A percentile compares a stretch with the other conserved stretches of the same genome.
These are phyloP conservation scores for Schizotus pectinicornis DNA, from an alignment of 2,888 invertebrate species.

Conservation along the genomic window DNA sequence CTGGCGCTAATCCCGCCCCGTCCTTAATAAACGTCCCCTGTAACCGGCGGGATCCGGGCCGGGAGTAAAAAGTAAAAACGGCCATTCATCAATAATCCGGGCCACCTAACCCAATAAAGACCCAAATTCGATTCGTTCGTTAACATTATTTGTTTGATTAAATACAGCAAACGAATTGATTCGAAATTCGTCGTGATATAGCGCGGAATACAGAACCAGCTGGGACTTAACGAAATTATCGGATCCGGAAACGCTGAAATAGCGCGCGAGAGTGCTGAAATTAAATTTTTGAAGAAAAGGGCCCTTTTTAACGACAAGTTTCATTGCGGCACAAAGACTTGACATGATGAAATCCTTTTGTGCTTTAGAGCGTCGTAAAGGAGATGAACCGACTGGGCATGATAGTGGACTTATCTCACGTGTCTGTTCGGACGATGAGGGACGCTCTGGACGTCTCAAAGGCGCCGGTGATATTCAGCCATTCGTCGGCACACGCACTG, in stretches of 20 bases:
- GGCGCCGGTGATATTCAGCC: constrained; percentile 87
- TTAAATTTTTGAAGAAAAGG: too few relatives aligned
- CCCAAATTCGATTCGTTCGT: constrained; percentile 23
- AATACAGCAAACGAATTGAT: constrained; percentile 8
- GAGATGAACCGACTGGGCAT: constrained; percentile 91
- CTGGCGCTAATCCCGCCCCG: constrained; percentile 19
- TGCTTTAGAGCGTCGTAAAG: constrained; percentile 73
- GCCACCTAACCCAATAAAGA: constrained; percentile 4
- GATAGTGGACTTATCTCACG: constrained; percentile 85
- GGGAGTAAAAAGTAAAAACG: too few relatives aligned
- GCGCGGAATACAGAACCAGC: too few relatives aligned
- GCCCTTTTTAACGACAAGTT: too few relatives aligned
- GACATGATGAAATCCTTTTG: constrained; percentile 21
- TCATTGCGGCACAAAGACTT: background rate
- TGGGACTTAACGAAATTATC: too few relatives aligned
- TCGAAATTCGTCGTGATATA: too few relatives aligned
- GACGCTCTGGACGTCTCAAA: constrained; percentile 77
- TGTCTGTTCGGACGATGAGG: constrained; percentile 80
- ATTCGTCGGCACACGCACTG: constrained; percentile 80
- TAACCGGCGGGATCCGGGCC: constrained; percentile 8
- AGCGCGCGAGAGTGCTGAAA: too few relatives aligned
- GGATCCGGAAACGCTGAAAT: too few relatives aligned
- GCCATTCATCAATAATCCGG: too few relatives aligned
- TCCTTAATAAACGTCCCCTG: constrained; percentile 22
- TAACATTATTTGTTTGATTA: constrained; percentile 27